These are phyloP conservation scores for Pempheris klunzingeri DNA, from an alignment of 2,797 vertebrate genomes.

Conservation along the genomic window DNA sequence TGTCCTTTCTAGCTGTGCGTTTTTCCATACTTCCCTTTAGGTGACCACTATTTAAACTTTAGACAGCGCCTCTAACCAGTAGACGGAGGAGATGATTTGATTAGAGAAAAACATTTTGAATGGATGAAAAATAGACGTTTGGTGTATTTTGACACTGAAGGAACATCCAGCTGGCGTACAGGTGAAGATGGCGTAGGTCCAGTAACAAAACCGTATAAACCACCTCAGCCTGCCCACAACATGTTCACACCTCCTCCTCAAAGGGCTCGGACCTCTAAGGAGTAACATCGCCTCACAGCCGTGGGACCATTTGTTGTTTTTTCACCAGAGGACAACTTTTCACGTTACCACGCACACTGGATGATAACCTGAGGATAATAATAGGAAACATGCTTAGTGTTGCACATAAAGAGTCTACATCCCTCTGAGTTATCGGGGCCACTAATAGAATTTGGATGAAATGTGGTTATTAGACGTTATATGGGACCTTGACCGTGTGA, in stretches of 20 bases:
- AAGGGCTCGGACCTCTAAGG: slow-evolving; percentile 17
- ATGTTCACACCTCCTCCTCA: slow-evolving; percentile 70
- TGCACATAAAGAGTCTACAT: neutral
- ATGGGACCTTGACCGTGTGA: slow-evolving; percentile 7
- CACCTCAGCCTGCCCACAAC: slow-evolving; percentile 35
- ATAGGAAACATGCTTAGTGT: neutral
- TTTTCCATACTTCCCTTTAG: slow-evolving; percentile 35
- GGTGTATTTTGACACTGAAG: too few relatives aligned
- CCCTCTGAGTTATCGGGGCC: slow-evolving; percentile 4
- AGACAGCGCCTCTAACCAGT: too few relatives aligned
- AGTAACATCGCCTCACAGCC: slow-evolving; percentile 2
- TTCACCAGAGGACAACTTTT: slow-evolving; percentile 14
- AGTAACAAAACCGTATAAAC: slow-evolving; percentile 57
- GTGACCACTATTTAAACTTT: slow-evolving; percentile 38
- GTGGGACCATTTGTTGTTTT: slow-evolving; percentile 1
- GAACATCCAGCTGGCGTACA: slow-evolving; percentile 59
- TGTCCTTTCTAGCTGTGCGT: slow-evolving; percentile 23
- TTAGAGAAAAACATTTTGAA: neutral
- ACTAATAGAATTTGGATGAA: neutral
- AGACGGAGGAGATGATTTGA: neutral
- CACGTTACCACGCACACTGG: neutral
- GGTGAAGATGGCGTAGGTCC: slow-evolving; percentile 61
- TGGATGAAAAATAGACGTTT: neutral
- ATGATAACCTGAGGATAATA: neutral
- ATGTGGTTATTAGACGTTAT: neutral